A percentile compares a stretch with the other conserved stretches of the same genome.
Evolutionary conservation across 2,113 vertebrate species (phyloP).

Genomic region (Lethenteron reissneri): DNA sequence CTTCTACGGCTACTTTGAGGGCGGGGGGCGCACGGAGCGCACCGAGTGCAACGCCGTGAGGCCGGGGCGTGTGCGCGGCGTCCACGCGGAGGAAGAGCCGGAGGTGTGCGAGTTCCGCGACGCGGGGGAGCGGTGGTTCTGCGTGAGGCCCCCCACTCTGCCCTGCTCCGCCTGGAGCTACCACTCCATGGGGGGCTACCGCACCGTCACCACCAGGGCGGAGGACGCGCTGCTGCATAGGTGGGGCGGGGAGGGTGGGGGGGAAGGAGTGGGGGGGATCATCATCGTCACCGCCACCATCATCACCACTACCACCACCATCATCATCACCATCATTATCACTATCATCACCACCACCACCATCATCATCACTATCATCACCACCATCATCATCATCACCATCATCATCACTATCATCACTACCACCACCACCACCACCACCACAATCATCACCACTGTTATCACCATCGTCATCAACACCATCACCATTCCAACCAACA

Average conservation of each 20-base stretch:
- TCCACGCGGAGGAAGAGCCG: too few species aligned
- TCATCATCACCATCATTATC: too few species aligned
- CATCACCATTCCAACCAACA: too few species aligned
- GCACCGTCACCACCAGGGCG: slow-evolving; percentile 9
- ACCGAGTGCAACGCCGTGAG: slow-evolving; percentile 16
- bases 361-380: too few species aligned
- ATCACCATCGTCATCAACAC: too few species aligned
- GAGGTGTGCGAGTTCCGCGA: slow-evolving; percentile 18
- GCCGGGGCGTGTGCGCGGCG: slow-evolving; percentile 6
- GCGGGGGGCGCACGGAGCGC: not conserved
- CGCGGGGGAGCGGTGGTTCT: slow-evolving; percentile 18
- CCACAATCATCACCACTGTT: too few species aligned
- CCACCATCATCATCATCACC: too few species aligned
- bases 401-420: not conserved
- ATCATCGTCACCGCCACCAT: too few species aligned
- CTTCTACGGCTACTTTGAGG: slow-evolving; percentile 17
- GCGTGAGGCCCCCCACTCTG: slow-evolving; percentile 13
- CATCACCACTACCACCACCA: too few species aligned
- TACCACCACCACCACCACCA: not conserved
- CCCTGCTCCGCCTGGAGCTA: slow-evolving; percentile 16
- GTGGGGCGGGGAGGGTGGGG: slow-evolving; percentile 9
- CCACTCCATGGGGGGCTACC: slow-evolving; percentile 17
- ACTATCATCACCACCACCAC: not conserved
- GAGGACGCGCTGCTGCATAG: slow-evolving; percentile 14
- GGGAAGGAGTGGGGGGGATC: not conserved